phyloP scores from a whole-genome alignment of 2,797 vertebrate species.

The Lutjanus argentimaculatus region DNA sequence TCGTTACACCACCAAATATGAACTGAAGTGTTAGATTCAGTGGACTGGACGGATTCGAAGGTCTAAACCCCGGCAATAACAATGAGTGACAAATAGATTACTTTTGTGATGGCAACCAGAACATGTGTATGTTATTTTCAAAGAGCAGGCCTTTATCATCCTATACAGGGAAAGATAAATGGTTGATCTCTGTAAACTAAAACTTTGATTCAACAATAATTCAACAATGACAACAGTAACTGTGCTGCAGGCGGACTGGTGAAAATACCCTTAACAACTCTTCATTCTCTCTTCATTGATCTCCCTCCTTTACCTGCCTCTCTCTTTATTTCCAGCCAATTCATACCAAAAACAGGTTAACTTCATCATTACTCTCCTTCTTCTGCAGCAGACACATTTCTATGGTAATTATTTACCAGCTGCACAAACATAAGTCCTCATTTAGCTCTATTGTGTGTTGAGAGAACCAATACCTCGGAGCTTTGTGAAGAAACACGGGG shows the following conservation, averaged over 20 bases:
- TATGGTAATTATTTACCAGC: conserved; percentile 58
- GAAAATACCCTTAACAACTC: background rate
- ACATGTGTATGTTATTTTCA: background rate
- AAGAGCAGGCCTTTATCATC: too few relatives aligned
- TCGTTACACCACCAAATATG: too few relatives aligned
- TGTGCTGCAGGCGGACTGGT: background rate
- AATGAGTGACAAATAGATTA: background rate
- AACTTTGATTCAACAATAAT: background rate
- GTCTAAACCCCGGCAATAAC: background rate
- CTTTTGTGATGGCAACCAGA: background rate
- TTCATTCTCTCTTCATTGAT: background rate
- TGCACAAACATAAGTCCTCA: conserved; percentile 64
- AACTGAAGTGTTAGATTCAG: too few relatives aligned
- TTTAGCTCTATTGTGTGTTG: conserved; percentile 42
- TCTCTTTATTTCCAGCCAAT: background rate
- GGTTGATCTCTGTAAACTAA: background rate
- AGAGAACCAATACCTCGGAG: conserved; percentile 21
- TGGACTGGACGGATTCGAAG: too few relatives aligned
- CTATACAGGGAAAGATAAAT: background rate
- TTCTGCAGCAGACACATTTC: conserved; percentile 20
- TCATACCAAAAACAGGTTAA: background rate
- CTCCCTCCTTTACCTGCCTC: background rate
- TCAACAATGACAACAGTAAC: too few relatives aligned
- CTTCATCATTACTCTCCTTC: background rate
- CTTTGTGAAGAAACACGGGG: conserved; percentile 34